Percentiles rank a stretch among this genome's conserved stretches.
phyloP scores from a whole-genome alignment of 2,797 vertebrate species.

The Mionectes olivaceus region DNA sequence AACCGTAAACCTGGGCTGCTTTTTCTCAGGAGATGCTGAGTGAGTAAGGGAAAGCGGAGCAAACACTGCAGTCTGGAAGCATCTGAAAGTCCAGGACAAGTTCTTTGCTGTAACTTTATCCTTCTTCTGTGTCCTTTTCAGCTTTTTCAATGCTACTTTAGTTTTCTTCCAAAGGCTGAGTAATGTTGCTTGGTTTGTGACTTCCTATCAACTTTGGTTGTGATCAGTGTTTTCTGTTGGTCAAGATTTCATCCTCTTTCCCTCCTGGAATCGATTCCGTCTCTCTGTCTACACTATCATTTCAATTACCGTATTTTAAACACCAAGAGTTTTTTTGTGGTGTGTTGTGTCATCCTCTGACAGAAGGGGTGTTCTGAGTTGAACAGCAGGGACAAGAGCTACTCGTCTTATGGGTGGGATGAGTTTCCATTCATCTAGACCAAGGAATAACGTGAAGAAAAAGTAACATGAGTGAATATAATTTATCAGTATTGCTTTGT shows the following conservation, averaged over 20 bases:
- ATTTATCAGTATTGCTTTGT: not conserved
- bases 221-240: not conserved
- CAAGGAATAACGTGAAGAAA: not conserved
- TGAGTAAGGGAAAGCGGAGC: not conserved
- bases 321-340: not conserved
- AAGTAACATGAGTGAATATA: not conserved
- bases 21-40: not conserved
- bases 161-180: not conserved
- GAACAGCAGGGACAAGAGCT: not conserved
- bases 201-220: not conserved
- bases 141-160: not conserved
- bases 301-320: not conserved
- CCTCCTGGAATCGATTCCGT: not conserved
- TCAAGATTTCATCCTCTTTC: not conserved
- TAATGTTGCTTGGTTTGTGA: not conserved
- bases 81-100: not conserved
- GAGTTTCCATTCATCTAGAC: not conserved
- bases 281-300: not conserved
- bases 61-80: not conserved
- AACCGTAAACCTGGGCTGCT: not conserved
- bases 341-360: not conserved
- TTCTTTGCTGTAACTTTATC: not conserved
- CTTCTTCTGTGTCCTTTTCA: not conserved
- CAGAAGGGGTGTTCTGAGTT: not conserved
- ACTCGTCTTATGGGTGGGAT: not conserved